Evolutionary conservation across 2,888 invertebrate species (phyloP).

Genomic region (Mythimna vitellina): DNA sequence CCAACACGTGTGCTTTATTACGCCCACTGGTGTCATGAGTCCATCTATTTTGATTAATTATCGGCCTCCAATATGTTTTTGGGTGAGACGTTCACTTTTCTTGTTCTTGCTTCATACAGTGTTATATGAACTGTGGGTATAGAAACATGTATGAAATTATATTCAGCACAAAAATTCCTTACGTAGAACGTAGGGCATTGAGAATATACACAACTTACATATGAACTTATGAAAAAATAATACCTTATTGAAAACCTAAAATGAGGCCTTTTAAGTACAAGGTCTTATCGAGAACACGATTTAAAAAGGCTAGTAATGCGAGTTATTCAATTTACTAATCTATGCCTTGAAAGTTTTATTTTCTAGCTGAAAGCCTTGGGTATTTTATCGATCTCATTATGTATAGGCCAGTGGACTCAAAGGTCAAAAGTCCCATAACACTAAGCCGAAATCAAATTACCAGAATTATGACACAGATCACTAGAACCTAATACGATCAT

Average conservation of each 20-base stretch:
- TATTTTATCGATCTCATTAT: slow-evolving; percentile 44
- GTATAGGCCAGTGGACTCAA: slow-evolving; percentile 33
- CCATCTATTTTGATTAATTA: slow-evolving; percentile 73
- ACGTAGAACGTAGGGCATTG: not conserved
- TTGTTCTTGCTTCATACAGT: slow-evolving; percentile 8
- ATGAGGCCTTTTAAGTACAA: not conserved
- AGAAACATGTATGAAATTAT: not conserved
- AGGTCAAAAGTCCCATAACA: slow-evolving; percentile 31
- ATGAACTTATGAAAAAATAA: not conserved
- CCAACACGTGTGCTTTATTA: slow-evolving; percentile 43
- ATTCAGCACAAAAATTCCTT: not conserved
- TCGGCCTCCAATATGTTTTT: slow-evolving; percentile 66
- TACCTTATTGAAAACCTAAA: not conserved
- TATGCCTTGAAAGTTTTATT: slow-evolving; percentile 25
- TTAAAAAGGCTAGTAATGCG: not conserved
- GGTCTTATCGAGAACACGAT: slow-evolving; percentile 1
- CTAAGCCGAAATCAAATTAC: slow-evolving; percentile 5
- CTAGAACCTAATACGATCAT: not conserved
- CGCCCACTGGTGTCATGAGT: slow-evolving; percentile 64
- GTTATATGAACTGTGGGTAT: slow-evolving; percentile 3
- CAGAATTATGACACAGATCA: slow-evolving; percentile 26
- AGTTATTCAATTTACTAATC: slow-evolving; percentile 6
- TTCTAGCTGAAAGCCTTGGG: slow-evolving; percentile 41
- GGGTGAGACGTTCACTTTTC: slow-evolving; percentile 58
- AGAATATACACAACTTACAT: not conserved